Percentiles rank a stretch among this genome's conserved stretches.
Conservation (phyloP, 2,797 vertebrate genomes). For the Emydoidea blandingii region DNA sequence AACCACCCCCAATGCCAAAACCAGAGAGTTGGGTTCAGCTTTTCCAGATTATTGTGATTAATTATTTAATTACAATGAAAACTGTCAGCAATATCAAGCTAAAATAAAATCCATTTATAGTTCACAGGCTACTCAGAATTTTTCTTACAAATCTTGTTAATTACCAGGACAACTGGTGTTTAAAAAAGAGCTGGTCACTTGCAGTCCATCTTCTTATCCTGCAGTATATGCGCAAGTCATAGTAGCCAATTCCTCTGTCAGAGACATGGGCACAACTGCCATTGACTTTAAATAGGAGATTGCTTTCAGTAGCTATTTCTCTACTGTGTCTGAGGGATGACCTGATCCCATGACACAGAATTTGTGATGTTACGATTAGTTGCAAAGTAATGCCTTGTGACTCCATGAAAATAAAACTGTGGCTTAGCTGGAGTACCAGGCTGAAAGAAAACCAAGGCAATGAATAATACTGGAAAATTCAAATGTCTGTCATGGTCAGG, state of each 20-base stretch:
- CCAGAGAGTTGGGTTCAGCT: not conserved
- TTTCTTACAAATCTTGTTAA: not conserved
- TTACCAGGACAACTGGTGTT: not conserved
- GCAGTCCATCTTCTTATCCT: not conserved
- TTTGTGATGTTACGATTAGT: not conserved
- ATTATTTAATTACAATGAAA: not conserved
- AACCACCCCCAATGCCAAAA: not conserved
- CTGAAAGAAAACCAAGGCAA: not conserved
- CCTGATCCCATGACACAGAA: accelerated
- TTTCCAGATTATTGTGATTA: not conserved
- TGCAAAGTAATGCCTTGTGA: not conserved
- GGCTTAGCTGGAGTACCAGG: not conserved
- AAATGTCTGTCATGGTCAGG: not conserved
- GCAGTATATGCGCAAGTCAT: accelerated
- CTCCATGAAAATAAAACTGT: not conserved
- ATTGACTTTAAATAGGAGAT: accelerated
- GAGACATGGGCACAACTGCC: not conserved
- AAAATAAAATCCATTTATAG: not conserved
- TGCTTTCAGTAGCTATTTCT: not conserved
- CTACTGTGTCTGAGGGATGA: not conserved
- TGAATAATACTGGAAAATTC: not conserved
- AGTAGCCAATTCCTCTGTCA: accelerated
- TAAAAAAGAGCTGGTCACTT: not conserved
- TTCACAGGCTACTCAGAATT: not conserved
- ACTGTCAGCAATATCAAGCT: not conserved